phyloP scores from a whole-genome alignment of 1,140 invertebrate genomes.

The Aricia agestis region DNA sequence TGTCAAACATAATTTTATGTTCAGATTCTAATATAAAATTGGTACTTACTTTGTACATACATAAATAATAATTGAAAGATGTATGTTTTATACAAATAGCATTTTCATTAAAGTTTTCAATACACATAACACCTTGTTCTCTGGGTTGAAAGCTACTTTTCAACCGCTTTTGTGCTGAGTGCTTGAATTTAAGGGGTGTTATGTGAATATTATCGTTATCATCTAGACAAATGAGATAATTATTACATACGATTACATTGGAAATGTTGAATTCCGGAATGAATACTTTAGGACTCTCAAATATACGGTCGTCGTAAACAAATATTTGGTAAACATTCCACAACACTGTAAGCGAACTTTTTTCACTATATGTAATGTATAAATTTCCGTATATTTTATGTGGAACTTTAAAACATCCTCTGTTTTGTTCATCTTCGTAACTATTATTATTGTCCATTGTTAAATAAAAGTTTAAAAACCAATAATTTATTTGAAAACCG shows the following conservation, averaged over 20 bases:
- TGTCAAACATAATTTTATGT: conserved; percentile 8
- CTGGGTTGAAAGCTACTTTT: conserved; percentile 40
- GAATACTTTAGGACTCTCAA: conserved; percentile 34
- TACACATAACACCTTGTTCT: conserved; percentile 33
- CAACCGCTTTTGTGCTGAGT: conserved; percentile 37
- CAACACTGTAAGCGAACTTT: conserved; percentile 34
- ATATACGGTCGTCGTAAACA: conserved; percentile 42
- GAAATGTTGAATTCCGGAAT: conserved; percentile 43
- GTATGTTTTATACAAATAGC: conserved; percentile 41
- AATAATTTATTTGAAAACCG: neutral
- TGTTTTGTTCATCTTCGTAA: conserved; percentile 28
- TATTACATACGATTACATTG: conserved; percentile 36
- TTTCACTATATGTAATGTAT: conserved; percentile 39
- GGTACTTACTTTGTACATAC: conserved; percentile 36
- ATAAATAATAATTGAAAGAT: conserved; percentile 33
- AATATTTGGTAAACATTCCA: conserved; percentile 65
- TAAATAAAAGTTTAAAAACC: neutral
- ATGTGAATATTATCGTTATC: conserved; percentile 38
- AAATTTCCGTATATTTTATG: conserved; percentile 35
- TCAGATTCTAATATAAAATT: conserved; percentile 29
- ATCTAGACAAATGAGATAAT: conserved; percentile 52
- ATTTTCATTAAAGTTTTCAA: conserved; percentile 28
- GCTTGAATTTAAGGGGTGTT: conserved; percentile 49
- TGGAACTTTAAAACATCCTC: conserved; percentile 38
- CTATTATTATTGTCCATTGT: conserved; percentile 19